A percentile compares a stretch with the other conserved stretches of the same genome.
Evolutionary conservation across 2,797 vertebrate genomes (phyloP).

Genomic region (Intellagama lesueurii): DNA sequence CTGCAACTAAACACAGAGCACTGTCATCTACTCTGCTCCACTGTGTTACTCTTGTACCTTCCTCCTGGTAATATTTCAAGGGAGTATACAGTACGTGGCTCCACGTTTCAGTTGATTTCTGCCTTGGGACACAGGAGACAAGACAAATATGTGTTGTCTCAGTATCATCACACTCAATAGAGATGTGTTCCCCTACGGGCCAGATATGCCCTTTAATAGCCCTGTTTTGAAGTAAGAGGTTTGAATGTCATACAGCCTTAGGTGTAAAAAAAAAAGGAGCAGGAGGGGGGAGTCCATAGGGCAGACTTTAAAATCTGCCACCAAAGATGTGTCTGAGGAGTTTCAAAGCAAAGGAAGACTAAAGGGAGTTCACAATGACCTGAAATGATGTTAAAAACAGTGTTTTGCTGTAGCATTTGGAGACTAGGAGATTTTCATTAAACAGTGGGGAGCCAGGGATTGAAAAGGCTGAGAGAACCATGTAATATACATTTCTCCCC

Average conservation of each 20-base stretch:
- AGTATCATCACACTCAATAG: neutral
- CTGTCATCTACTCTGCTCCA: neutral
- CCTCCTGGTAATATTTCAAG: neutral
- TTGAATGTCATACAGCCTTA: slow-evolving; percentile 1
- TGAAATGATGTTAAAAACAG: neutral
- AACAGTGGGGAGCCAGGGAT: neutral
- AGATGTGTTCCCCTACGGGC: neutral
- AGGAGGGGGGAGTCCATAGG: neutral
- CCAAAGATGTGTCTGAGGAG: neutral
- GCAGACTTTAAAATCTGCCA: slow-evolving; percentile 4
- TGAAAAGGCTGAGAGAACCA: neutral
- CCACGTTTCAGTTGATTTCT: neutral
- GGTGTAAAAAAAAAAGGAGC: neutral
- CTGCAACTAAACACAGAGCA: neutral
- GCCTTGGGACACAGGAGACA: neutral
- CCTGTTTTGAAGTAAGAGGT: neutral
- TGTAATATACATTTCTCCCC: neutral
- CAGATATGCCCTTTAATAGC: neutral
- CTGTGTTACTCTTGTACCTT: neutral
- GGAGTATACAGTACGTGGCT: neutral
- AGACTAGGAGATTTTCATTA: neutral
- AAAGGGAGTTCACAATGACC: neutral
- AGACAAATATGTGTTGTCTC: neutral
- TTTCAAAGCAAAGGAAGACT: neutral
- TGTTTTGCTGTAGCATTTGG: neutral